Conservation (phyloP, 2,113 vertebrate species). For the Spilogale gracilis region DNA sequence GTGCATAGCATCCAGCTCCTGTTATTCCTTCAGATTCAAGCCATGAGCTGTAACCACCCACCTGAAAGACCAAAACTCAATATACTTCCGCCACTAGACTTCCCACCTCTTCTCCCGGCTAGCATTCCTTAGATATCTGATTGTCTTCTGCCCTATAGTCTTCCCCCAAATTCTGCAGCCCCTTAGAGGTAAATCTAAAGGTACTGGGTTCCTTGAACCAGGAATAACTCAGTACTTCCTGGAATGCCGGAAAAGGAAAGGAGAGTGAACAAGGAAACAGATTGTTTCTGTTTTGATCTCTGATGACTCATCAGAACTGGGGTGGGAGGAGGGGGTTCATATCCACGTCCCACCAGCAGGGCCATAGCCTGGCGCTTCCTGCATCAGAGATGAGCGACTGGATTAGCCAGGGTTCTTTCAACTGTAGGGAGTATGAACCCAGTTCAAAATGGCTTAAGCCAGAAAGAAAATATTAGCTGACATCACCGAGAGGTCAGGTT, state of each 20-base stretch:
- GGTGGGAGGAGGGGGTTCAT: neutral
- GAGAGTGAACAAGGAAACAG: constrained; percentile 7
- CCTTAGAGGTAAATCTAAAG: neutral
- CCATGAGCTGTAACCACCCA: constrained; percentile 46
- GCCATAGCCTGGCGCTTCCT: neutral
- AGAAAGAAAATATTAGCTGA: neutral
- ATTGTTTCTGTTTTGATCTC: neutral
- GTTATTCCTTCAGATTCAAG: constrained; percentile 51
- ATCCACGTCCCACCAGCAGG: neutral
- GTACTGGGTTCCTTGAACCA: neutral
- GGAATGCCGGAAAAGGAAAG: constrained; percentile 27
- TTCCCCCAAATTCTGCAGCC: neutral
- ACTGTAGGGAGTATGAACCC: constrained; percentile 37
- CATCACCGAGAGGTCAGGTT: constrained; percentile 40
- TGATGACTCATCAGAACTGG: neutral
- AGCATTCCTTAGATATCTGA: constrained; percentile 43
- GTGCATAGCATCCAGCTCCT: constrained; percentile 48
- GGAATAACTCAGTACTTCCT: neutral
- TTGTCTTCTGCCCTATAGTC: neutral
- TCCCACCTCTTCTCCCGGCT: constrained; percentile 36
- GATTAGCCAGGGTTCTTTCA: constrained; percentile 62
- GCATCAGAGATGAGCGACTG: constrained; percentile 35
- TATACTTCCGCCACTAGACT: constrained; percentile 7
- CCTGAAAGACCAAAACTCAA: constrained; percentile 5
- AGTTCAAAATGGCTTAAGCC: neutral